Evolutionary conservation across 2,888 invertebrate species (phyloP).

Genomic region (Cylloceria caligata): DNA sequence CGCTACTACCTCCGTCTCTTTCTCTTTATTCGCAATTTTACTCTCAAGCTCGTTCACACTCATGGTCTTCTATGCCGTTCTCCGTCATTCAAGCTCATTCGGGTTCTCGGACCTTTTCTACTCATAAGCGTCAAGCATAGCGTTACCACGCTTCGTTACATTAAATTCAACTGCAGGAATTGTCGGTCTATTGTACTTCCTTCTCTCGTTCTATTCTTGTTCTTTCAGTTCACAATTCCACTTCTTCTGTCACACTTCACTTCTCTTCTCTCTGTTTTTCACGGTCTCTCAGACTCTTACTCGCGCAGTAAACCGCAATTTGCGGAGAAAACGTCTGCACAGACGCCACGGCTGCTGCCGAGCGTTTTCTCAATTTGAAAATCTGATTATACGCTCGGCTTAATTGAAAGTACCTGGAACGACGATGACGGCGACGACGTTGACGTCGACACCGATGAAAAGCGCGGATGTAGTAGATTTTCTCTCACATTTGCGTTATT

Average conservation of each 20-base stretch:
- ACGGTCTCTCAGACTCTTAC: background rate
- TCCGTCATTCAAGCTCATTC: conserved; percentile 31
- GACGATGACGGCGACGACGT: conserved; percentile 34
- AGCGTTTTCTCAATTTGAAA: conserved; percentile 61
- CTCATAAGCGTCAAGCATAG: background rate
- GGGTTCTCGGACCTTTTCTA: conserved; percentile 29
- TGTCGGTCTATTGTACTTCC: conserved; percentile 31
- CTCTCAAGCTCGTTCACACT: conserved; percentile 30
- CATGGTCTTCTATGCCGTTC: conserved; percentile 20
- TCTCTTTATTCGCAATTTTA: conserved; percentile 50
- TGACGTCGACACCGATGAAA: conserved; percentile 40
- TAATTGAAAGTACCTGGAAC: conserved; percentile 60
- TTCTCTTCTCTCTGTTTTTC: background rate
- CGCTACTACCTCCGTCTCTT: conserved; percentile 44
- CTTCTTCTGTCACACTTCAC: conserved; percentile 18
- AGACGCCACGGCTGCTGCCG: conserved; percentile 12
- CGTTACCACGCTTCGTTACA: conserved; percentile 40
- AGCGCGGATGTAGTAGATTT: conserved; percentile 29
- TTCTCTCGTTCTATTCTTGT: conserved; percentile 12
- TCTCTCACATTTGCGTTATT: conserved; percentile 45
- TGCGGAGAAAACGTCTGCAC: conserved; percentile 21
- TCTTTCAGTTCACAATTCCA: background rate
- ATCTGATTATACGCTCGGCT: conserved; percentile 65
- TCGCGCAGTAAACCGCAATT: conserved; percentile 24
- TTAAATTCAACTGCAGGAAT: conserved; percentile 42